Percentiles rank a stretch among this genome's conserved stretches.
Conservation (phyloP, 2,888 invertebrate genomes). For the Drosophila falleni region DNA sequence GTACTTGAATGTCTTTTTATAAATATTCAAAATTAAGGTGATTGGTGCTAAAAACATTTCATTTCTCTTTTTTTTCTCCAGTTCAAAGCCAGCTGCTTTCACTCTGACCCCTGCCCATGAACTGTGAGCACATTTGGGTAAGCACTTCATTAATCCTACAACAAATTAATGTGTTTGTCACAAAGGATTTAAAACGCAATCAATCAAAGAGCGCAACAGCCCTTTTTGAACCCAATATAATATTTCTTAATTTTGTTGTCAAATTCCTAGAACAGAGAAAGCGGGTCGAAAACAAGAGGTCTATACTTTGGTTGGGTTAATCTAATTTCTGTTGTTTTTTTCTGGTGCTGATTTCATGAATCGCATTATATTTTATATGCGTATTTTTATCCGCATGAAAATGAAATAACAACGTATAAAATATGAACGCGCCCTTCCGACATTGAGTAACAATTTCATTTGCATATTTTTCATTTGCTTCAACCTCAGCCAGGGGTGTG, state of each 20-base stretch:
- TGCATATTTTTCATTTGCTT: slow-evolving; percentile 76
- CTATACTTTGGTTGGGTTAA: slow-evolving; percentile 32
- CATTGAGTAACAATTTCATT: slow-evolving; percentile 77
- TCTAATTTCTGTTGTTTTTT: slow-evolving; percentile 51
- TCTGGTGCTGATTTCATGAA: slow-evolving; percentile 61
- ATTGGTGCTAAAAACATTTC: not conserved
- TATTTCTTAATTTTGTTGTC: slow-evolving; percentile 62
- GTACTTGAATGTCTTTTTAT: not conserved
- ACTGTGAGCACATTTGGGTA: slow-evolving; percentile 17
- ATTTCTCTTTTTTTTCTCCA: slow-evolving; percentile 14
- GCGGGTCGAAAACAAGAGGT: not conserved
- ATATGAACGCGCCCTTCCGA: slow-evolving; percentile 42
- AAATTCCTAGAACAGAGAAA: slow-evolving; percentile 8
- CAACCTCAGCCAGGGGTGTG: slow-evolving; percentile 55
- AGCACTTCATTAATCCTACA: slow-evolving; percentile 66
- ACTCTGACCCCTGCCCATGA: slow-evolving; percentile 3
- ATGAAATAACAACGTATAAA: slow-evolving; percentile 66
- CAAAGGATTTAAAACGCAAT: slow-evolving; percentile 67
- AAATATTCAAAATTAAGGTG: not conserved
- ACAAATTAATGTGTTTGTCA: slow-evolving; percentile 72
- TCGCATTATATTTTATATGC: slow-evolving; percentile 61
- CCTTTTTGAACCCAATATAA: slow-evolving; percentile 42
- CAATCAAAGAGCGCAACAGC: slow-evolving; percentile 62
- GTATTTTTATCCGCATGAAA: slow-evolving; percentile 63
- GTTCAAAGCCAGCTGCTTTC: slow-evolving; percentile 37